Percentiles rank a stretch among this genome's conserved stretches.
phyloP scores from a whole-genome alignment of 1,140 invertebrate genomes.

The Orchesella cincta region DNA sequence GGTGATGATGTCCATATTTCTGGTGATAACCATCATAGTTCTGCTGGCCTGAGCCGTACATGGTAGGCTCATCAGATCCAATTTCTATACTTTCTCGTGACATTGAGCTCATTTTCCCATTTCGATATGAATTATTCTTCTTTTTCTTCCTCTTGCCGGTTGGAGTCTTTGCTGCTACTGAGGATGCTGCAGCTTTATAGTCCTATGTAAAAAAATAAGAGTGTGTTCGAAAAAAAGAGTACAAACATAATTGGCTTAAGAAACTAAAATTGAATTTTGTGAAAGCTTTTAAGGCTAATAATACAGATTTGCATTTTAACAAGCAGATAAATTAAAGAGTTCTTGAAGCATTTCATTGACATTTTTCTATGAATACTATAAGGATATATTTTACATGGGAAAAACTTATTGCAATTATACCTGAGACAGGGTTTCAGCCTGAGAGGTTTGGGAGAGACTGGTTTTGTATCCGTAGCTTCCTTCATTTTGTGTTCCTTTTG shows the following conservation, averaged over 20 bases:
- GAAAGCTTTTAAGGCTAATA: neutral
- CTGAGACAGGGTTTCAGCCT: conserved; percentile 9
- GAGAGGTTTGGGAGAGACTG: neutral
- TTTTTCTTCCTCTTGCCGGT: neutral
- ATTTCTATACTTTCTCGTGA: neutral
- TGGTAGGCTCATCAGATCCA: conserved; percentile 2
- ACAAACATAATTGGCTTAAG: neutral
- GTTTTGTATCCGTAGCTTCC: conserved; percentile 19
- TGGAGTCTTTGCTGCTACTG: neutral
- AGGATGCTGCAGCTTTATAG: neutral
- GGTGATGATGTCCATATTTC: neutral
- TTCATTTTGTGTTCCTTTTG: too few species aligned
- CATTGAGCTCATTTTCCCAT: neutral
- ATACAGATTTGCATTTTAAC: too few species aligned
- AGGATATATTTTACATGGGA: too few species aligned
- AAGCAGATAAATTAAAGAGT: neutral
- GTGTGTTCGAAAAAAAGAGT: neutral
- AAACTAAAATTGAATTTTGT: neutral
- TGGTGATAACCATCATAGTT: neutral
- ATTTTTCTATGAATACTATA: too few species aligned
- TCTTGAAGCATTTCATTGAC: neutral
- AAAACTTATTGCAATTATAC: neutral
- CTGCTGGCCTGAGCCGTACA: conserved; percentile 7
- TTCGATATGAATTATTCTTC: neutral
- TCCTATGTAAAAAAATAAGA: too few species aligned